phyloP scores from a whole-genome alignment of 2,113 vertebrate genomes.

The Sander lucioperca region DNA sequence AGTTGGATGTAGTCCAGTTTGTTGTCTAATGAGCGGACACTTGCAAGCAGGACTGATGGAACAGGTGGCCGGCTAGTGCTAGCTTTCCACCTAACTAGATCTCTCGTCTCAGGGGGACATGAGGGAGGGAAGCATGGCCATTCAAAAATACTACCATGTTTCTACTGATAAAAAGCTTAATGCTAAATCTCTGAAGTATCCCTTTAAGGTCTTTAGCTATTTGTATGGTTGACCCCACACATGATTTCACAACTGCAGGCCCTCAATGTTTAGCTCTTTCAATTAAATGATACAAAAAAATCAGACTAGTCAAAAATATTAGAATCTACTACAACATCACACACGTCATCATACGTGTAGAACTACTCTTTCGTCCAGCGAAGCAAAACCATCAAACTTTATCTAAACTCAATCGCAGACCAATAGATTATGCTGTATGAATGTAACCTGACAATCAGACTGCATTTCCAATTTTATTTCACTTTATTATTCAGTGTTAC shows the following conservation, averaged over 20 bases:
- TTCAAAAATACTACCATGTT: too few species aligned
- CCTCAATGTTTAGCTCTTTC: conserved; percentile 11
- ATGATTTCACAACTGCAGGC: background rate
- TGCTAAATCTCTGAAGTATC: too few species aligned
- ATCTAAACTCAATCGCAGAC: conserved; percentile 34
- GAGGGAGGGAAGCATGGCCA: too few species aligned
- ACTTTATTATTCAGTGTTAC: conserved; percentile 43
- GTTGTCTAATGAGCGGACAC: too few species aligned
- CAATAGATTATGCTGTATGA: conserved; percentile 12
- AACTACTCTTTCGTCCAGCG: conserved; percentile 12
- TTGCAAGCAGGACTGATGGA: too few species aligned
- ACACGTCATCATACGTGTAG: background rate
- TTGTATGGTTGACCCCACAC: background rate
- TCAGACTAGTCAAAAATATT: background rate
- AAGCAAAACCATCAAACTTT: conserved; percentile 27
- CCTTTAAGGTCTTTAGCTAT: background rate
- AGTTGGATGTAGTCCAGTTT: too few species aligned
- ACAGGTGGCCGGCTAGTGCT: too few species aligned
- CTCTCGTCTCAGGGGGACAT: too few species aligned
- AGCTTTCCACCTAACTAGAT: too few species aligned
- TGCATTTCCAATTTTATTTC: conserved; percentile 29
- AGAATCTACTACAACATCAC: conserved; percentile 3
- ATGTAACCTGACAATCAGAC: conserved; percentile 18
- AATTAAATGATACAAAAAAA: conserved; percentile 26
- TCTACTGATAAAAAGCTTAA: too few species aligned